phyloP scores from a whole-genome alignment of 2,113 vertebrate species.

The Embiotoca jacksoni region DNA sequence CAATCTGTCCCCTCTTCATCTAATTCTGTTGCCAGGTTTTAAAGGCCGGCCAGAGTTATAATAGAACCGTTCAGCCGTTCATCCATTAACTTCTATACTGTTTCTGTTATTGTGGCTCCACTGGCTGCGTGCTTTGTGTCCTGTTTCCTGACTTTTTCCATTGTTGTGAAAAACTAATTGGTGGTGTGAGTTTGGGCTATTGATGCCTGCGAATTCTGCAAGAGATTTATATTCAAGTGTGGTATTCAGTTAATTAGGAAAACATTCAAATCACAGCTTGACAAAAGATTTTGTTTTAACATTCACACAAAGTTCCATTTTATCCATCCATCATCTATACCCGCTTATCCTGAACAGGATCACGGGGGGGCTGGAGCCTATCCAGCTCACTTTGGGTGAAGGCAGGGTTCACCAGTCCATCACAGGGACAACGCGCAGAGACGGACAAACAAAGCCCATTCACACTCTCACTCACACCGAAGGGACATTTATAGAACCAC shows the following conservation, averaged over 20 bases:
- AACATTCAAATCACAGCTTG: too few species aligned
- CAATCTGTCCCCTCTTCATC: constrained; percentile 61
- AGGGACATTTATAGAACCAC: too few species aligned
- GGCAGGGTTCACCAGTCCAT: too few species aligned
- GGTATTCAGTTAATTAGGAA: constrained; percentile 14
- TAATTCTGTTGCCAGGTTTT: constrained; percentile 65
- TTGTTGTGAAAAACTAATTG: constrained; percentile 44
- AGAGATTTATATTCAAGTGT: constrained; percentile 29
- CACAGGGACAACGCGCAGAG: too few species aligned
- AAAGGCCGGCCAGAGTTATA: constrained; percentile 64
- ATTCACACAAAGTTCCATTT: too few species aligned
- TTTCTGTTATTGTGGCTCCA: constrained; percentile 49
- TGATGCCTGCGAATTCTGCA: constrained; percentile 17
- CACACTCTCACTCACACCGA: too few species aligned
- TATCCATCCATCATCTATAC: too few species aligned
- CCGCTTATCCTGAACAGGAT: too few species aligned
- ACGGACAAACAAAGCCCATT: too few species aligned
- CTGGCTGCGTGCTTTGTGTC: constrained; percentile 22
- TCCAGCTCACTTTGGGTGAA: too few species aligned
- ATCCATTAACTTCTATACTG: constrained; percentile 63
- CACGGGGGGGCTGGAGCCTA: too few species aligned
- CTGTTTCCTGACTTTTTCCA: constrained; percentile 26
- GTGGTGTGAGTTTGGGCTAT: constrained; percentile 1
- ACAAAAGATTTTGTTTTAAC: too few species aligned
- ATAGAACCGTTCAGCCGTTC: constrained; percentile 58